Evolutionary conservation across 2,888 invertebrate species (phyloP).

Genomic region (Diloba caeruleocephala): DNA sequence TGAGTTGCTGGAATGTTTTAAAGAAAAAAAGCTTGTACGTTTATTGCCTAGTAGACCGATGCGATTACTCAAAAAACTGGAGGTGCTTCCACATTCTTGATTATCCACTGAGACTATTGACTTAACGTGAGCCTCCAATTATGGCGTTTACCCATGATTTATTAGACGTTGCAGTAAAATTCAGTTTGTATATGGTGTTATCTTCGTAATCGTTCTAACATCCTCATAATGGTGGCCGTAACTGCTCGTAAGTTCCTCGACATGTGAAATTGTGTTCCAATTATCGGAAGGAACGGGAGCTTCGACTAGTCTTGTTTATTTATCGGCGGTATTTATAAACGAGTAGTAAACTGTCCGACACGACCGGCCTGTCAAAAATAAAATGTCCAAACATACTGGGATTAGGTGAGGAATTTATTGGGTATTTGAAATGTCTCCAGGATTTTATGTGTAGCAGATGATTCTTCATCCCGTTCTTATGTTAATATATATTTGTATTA

Average conservation of each 20-base stretch:
- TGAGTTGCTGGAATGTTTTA: constrained; percentile 8
- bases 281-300: constrained; percentile 47
- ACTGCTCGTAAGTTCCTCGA: constrained; percentile 41
- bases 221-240: constrained; percentile 52
- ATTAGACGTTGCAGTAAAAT: constrained; percentile 33
- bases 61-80: constrained; percentile 36
- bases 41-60: constrained; percentile 32
- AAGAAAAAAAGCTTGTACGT: constrained; percentile 19
- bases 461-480: constrained; percentile 34
- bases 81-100: constrained; percentile 45
- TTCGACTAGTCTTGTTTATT: constrained; percentile 27
- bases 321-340: constrained; percentile 41
- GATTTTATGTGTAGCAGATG: constrained; percentile 27
- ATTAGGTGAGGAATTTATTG: constrained; percentile 43
- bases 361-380: constrained; percentile 48
- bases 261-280: constrained; percentile 59
- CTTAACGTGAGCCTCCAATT: constrained; percentile 49
- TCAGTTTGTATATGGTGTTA: constrained; percentile 49
- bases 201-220: constrained; percentile 53
- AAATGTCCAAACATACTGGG: constrained; percentile 38
- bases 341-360: constrained; percentile 38
- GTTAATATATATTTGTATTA: constrained; percentile 40
- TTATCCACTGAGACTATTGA: constrained; percentile 27
- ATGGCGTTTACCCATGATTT: constrained; percentile 51
- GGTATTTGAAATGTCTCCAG: constrained; percentile 28